Percentiles rank a stretch among this genome's conserved stretches.
phyloP scores from a whole-genome alignment of 2,797 vertebrate species.

The Bradypus variegatus region DNA sequence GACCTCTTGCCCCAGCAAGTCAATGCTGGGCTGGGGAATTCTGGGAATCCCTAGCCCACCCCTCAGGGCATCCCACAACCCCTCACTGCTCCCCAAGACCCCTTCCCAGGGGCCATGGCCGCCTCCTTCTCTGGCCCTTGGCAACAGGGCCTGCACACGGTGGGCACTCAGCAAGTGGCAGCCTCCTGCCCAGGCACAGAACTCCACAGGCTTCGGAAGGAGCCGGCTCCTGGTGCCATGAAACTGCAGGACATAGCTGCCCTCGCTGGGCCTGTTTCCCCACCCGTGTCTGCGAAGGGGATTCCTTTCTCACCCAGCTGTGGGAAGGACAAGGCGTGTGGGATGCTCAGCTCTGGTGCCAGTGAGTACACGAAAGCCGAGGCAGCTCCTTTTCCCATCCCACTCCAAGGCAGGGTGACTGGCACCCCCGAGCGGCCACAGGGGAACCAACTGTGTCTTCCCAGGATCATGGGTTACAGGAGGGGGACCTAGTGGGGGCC shows the following conservation, averaged over 20 bases:
- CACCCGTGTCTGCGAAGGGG: not conserved
- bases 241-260: not conserved
- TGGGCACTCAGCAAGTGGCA: not conserved
- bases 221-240: not conserved
- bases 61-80: not conserved
- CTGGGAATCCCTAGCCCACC: not conserved
- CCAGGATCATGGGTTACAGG: not conserved
- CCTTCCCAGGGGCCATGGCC: not conserved
- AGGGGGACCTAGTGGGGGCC: not conserved
- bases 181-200: not conserved
- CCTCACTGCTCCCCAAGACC: not conserved
- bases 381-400: not conserved
- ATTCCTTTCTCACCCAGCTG: not conserved
- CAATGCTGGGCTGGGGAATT: not conserved
- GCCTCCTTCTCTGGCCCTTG: not conserved
- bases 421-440: not conserved
- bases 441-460: not conserved
- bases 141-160: not conserved
- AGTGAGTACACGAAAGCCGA: not conserved
- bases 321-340: not conserved
- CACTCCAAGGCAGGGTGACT: not conserved
- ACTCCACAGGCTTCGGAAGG: not conserved
- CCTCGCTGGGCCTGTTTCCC: not conserved
- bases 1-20: too few species aligned
- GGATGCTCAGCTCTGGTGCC: not conserved